These are phyloP conservation scores for Camponotus fellah DNA, from an alignment of 2,888 invertebrate species.

Conservation along the genomic window DNA sequence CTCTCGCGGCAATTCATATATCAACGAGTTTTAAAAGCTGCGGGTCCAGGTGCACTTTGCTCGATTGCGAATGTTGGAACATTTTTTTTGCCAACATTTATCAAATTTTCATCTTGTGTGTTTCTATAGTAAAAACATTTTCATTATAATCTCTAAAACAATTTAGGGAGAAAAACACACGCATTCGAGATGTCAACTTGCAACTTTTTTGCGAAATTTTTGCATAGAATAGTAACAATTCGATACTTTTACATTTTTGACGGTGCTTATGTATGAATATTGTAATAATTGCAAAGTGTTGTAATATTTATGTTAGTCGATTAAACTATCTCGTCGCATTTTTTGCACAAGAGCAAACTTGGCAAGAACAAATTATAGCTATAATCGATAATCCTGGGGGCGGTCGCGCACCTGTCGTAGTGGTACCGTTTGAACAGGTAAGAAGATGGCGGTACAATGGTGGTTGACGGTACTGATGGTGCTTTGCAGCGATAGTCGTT, in stretches of 20 bases:
- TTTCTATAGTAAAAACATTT: not conserved
- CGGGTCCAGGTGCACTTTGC: constrained; percentile 58
- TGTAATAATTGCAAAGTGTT: not conserved
- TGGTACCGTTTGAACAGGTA: constrained; percentile 68
- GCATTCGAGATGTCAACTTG: too few species aligned
- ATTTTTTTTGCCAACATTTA: not conserved
- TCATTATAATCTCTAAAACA: not conserved
- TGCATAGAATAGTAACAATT: not conserved
- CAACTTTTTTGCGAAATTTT: not conserved
- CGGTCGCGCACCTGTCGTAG: constrained; percentile 60
- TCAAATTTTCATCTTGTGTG: not conserved
- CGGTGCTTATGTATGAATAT: not conserved
- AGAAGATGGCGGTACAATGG: constrained; percentile 68
- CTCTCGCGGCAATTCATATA: constrained; percentile 4
- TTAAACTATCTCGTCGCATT: not conserved
- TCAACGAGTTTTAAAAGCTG: constrained; percentile 39
- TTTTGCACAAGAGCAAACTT: constrained; percentile 30
- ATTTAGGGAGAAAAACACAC: not conserved
- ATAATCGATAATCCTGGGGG: constrained; percentile 60
- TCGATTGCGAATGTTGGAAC: constrained; percentile 1
- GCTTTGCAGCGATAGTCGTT: constrained; percentile 12
- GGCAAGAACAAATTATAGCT: constrained; percentile 44
- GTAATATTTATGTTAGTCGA: not conserved
- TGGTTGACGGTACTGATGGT: constrained; percentile 39
- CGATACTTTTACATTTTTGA: not conserved